Percentiles rank a stretch among this genome's conserved stretches.
Conservation (phyloP, 2,888 invertebrate genomes). For the Pseudoips prasinana region DNA sequence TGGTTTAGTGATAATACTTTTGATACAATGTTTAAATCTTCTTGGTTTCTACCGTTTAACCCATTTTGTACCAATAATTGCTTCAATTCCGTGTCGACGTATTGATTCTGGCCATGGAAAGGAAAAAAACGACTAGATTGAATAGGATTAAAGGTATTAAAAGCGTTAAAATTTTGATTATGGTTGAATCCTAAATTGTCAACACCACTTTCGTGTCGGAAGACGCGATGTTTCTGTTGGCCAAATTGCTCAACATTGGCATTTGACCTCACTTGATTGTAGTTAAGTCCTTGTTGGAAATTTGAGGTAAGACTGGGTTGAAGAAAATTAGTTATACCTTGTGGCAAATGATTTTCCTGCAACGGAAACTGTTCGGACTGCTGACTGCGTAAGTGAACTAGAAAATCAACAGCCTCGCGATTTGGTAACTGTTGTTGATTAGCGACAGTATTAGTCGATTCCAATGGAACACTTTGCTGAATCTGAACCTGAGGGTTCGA, state of each 20-base stretch:
- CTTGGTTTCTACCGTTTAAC: conserved; percentile 83
- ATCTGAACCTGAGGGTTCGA: conserved; percentile 67
- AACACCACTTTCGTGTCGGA: conserved; percentile 81
- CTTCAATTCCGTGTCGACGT: conserved; percentile 82
- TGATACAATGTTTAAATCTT: conserved; percentile 90
- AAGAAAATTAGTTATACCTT: conserved; percentile 64
- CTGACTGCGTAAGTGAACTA: conserved; percentile 69
- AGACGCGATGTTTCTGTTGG: conserved; percentile 66
- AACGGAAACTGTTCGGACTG: conserved; percentile 70
- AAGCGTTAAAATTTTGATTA: conserved; percentile 56
- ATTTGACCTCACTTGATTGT: conserved; percentile 55
- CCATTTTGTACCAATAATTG: conserved; percentile 85
- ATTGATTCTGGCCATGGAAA: conserved; percentile 57
- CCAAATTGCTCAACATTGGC: conserved; percentile 58
- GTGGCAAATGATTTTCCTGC: conserved; percentile 74
- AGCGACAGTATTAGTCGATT: conserved; percentile 51
- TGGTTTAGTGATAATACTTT: conserved; percentile 91
- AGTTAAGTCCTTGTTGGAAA: conserved; percentile 58
- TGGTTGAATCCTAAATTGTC: conserved; percentile 85
- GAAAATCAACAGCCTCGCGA: conserved; percentile 80
- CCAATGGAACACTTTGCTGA: conserved; percentile 72
- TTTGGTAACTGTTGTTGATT: conserved; percentile 82
- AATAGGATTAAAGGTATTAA: conserved; percentile 56
- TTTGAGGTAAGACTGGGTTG: conserved; percentile 52
- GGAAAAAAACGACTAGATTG: conserved; percentile 58